Conservation (phyloP, 2,113 vertebrate genomes). For the Monopterus albus region DNA sequence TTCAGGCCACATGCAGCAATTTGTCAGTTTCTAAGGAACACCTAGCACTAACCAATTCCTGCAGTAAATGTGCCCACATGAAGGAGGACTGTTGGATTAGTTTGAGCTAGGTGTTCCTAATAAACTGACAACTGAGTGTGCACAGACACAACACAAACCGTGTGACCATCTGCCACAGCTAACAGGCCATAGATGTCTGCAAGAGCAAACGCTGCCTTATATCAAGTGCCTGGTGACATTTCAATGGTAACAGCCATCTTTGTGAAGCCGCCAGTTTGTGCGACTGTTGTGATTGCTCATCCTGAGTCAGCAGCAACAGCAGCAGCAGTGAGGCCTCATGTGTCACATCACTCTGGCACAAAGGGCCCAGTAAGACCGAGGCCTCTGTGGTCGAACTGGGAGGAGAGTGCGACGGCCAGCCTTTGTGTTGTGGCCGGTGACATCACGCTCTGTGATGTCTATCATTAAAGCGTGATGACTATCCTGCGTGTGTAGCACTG, state of each 20-base stretch:
- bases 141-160: conserved; percentile 42
- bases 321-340: conserved; percentile 46
- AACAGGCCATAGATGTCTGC: conserved; percentile 11
- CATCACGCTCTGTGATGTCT: conserved; percentile 69
- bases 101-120: no score
- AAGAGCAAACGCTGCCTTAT: conserved; percentile 42
- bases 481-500: conserved; percentile 18
- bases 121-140: neutral
- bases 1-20: neutral
- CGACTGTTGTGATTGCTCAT: conserved; percentile 75
- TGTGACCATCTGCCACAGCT: conserved; percentile 2
- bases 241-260: conserved; percentile 49
- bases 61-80: no score
- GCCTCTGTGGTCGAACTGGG: conserved; percentile 53
- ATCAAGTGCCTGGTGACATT: conserved; percentile 62
- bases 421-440: conserved; percentile 68
- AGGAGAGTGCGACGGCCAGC: conserved; percentile 43
- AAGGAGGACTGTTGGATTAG: no score
- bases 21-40: no score
- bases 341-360: conserved; percentile 66
- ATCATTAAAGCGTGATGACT: conserved; percentile 73
- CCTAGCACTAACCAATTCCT: no score
- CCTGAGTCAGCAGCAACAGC: conserved; percentile 65
- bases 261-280: conserved; percentile 54
- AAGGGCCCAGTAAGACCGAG: conserved; percentile 67